A percentile compares a stretch with the other conserved stretches of the same genome.
These are phyloP conservation scores for Lamellibrachia columna DNA, from an alignment of 2,888 invertebrate species.

Conservation along the genomic window DNA sequence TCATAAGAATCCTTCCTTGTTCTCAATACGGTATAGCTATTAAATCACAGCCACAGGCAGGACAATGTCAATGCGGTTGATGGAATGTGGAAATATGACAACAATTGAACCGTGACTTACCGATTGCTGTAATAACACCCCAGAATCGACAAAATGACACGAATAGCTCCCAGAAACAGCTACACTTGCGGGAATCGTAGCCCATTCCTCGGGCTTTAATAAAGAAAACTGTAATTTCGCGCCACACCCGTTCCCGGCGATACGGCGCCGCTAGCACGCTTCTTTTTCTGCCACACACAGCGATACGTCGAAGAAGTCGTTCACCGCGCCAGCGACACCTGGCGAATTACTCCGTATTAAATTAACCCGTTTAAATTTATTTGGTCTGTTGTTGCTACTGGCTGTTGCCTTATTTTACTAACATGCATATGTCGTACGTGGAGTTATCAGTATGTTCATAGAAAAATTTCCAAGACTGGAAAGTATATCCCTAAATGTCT, in stretches of 20 bases:
- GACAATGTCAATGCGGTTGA: background rate
- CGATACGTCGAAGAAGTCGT: background rate
- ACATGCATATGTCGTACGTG: no score
- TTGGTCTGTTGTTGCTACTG: no score
- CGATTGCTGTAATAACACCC: background rate
- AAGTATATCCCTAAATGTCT: no score
- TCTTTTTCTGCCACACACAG: background rate
- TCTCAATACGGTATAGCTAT: background rate
- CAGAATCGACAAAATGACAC: conserved; percentile 16
- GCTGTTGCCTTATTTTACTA: no score
- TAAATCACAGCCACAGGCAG: background rate
- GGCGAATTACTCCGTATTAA: background rate
- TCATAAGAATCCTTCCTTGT: background rate
- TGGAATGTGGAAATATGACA: background rate
- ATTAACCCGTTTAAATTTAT: background rate
- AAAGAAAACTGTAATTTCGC: background rate
- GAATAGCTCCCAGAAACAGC: conserved; percentile 1
- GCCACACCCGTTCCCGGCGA: background rate
- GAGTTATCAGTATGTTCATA: no score
- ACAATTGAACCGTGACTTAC: background rate
- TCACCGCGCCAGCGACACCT: background rate
- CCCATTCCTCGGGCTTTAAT: conserved; percentile 6
- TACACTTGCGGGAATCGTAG: background rate
- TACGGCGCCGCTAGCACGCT: background rate
- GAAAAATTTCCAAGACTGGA: no score